Conservation (phyloP, 2,888 invertebrate genomes). For the Phalera bucephala region DNA sequence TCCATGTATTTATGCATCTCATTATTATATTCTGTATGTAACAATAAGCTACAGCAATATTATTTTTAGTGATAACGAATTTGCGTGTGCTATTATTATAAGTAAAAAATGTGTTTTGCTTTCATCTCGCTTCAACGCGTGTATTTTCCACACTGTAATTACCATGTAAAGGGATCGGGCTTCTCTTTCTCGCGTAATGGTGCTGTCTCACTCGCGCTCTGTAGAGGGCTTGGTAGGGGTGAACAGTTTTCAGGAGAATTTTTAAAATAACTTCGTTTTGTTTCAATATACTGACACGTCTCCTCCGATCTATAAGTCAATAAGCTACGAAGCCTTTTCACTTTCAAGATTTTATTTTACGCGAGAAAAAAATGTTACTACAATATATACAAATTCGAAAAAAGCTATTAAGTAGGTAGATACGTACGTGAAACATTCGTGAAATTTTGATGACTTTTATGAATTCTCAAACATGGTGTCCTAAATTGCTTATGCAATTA, state of each 20-base stretch:
- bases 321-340: constrained; percentile 1
- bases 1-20: neutral
- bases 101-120: constrained; percentile 37
- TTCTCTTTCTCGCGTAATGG: constrained; percentile 52
- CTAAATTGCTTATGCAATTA: no score
- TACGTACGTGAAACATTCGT: neutral
- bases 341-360: neutral
- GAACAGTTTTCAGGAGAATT: constrained; percentile 24
- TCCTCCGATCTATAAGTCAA: constrained; percentile 9
- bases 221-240: constrained; percentile 31
- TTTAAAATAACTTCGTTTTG: constrained; percentile 32
- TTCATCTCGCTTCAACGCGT: constrained; percentile 46
- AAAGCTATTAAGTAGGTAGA: no score
- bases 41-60: neutral
- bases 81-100: constrained; percentile 6
- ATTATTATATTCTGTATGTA: neutral
- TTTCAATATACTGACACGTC: constrained; percentile 13
- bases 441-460: neutral
- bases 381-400: no score
- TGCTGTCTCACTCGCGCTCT: constrained; percentile 38
- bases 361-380: no score
- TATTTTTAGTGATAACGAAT: neutral
- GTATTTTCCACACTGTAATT: constrained; percentile 34
- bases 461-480: neutral
- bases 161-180: constrained; percentile 24